Conservation (phyloP, 64 coral and sea anemone genomes). For the Montipora sp. region DNA sequence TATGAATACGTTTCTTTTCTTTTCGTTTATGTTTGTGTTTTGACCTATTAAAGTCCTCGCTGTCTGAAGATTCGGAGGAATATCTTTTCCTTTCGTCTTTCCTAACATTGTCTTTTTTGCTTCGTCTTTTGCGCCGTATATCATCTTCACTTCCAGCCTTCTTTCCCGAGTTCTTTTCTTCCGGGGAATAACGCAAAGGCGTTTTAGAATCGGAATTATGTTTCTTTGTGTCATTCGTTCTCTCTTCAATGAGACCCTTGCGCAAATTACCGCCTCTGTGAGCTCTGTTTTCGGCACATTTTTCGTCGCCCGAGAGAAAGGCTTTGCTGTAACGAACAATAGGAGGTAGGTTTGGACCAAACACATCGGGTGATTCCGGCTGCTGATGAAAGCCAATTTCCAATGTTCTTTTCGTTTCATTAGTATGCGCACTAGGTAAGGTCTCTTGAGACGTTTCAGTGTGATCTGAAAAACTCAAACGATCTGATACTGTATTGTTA, state of each 20-base stretch:
- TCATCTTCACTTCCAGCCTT: neutral
- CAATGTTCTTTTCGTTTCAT: neutral
- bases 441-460: neutral
- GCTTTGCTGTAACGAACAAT: neutral
- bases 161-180: neutral
- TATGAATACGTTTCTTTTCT: constrained; percentile 38
- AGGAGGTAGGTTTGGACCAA: constrained; percentile 54
- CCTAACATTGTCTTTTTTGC: constrained; percentile 10
- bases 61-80: constrained; percentile 11
- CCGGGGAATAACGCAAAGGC: neutral
- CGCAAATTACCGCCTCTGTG: neutral
- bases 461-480: neutral
- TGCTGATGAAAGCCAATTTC: neutral
- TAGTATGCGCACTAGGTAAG: neutral
- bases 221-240: constrained; percentile 15
- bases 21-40: constrained; percentile 54
- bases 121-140: neutral
- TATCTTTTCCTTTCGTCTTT: constrained; percentile 36
- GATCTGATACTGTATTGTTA: neutral
- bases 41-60: constrained; percentile 17
- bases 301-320: neutral
- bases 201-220: constrained; percentile 14
- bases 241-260: neutral
- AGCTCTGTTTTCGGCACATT: constrained; percentile 1
- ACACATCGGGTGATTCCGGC: neutral